Percentiles rank a stretch among this genome's conserved stretches.
These are phyloP conservation scores for Temnothorax curvispinosus DNA, from an alignment of 1,140 invertebrate genomes.

Conservation along the genomic window DNA sequence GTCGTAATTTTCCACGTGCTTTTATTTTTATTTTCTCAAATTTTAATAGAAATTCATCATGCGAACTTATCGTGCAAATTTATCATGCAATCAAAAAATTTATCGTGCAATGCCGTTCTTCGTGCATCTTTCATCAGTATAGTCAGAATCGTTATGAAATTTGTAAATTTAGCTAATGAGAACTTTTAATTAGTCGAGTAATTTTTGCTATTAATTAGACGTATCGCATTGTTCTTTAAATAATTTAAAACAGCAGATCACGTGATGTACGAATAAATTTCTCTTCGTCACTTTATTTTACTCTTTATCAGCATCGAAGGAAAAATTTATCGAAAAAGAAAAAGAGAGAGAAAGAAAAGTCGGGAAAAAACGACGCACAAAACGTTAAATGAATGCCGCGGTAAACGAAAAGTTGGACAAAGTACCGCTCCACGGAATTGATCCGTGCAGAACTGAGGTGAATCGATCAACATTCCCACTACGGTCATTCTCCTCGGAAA, in stretches of 20 bases:
- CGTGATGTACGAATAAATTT: background rate
- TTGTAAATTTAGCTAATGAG: background rate
- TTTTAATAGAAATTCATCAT: background rate
- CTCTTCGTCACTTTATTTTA: background rate
- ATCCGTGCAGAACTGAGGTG: constrained; percentile 4
- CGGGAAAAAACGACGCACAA: background rate
- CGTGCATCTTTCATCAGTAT: background rate
- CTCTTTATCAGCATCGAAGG: background rate
- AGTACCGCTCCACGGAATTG: constrained; percentile 4
- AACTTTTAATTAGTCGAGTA: constrained; percentile 8
- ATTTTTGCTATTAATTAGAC: background rate
- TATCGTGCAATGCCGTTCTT: background rate
- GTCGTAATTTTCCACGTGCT: constrained; percentile 3
- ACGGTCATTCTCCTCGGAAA: constrained; percentile 8
- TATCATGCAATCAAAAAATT: background rate
- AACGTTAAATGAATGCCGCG: background rate
- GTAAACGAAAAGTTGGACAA: constrained; percentile 13
- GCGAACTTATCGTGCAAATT: too few species aligned
- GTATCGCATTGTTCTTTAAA: background rate
- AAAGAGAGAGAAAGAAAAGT: background rate
- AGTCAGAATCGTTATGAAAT: background rate
- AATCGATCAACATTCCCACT: constrained; percentile 37
- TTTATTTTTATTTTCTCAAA: constrained; percentile 2
- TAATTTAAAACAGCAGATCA: background rate
- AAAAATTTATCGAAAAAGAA: background rate